Evolutionary conservation across 2,113 vertebrate species (phyloP).

Genomic region (zebrafish (Danio rerio)): DNA sequence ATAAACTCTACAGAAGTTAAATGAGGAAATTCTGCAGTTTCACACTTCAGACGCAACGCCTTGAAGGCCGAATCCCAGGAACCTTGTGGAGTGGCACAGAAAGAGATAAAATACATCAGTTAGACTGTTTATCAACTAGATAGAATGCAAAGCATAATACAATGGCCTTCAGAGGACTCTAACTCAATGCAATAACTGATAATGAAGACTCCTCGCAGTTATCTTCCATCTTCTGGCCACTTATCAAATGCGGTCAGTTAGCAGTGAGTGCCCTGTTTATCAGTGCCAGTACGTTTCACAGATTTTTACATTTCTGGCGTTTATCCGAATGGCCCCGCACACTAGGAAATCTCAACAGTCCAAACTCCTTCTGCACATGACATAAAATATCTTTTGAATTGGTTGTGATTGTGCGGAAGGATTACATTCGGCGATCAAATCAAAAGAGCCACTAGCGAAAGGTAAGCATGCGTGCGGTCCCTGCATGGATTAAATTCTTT

Average conservation of each 20-base stretch:
- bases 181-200: slow-evolving; percentile 58
- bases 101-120: not conserved
- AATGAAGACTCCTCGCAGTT: slow-evolving; percentile 44
- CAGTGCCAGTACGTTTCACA: not conserved
- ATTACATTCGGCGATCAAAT: not conserved
- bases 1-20: slow-evolving; percentile 40
- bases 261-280: not conserved
- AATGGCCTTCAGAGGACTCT: slow-evolving; percentile 10
- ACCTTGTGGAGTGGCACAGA: slow-evolving; percentile 4
- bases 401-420: not conserved
- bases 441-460: too few species aligned
- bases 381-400: not conserved
- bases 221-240: not conserved
- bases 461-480: too few species aligned
- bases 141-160: not conserved
- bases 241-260: slow-evolving; percentile 14
- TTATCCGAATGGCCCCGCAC: not conserved
- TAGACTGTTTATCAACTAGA: slow-evolving; percentile 23
- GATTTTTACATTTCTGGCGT: not conserved
- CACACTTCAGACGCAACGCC: not conserved
- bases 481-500: slow-evolving; percentile 50
- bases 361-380: slow-evolving; percentile 5
- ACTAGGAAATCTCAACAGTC: not conserved
- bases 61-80: slow-evolving; percentile 7
- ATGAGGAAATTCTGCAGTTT: not conserved